A percentile compares a stretch with the other conserved stretches of the same genome.
phyloP scores from a whole-genome alignment of 2,113 vertebrate genomes.

The Nothocercus julius region DNA sequence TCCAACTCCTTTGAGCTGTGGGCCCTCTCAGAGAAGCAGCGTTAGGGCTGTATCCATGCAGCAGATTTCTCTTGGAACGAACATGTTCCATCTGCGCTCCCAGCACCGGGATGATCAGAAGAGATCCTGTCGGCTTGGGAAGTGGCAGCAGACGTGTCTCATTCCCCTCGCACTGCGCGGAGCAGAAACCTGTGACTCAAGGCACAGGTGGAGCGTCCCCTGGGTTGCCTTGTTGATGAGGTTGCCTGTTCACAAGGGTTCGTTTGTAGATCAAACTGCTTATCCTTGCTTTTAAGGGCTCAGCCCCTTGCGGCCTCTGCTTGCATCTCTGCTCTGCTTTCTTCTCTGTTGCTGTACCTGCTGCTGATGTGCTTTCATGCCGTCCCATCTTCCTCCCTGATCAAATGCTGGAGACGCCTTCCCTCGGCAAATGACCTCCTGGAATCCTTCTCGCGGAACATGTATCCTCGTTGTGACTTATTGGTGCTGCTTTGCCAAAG shows the following conservation, averaged over 20 bases:
- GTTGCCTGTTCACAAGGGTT: conserved; percentile 27
- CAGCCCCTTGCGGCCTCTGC: conserved; percentile 57
- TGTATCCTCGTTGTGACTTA: neutral
- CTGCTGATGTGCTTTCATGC: conserved; percentile 42
- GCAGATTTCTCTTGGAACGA: neutral
- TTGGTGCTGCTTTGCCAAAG: neutral
- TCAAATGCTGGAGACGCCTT: conserved; percentile 41
- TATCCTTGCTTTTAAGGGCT: conserved; percentile 59
- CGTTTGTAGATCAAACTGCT: conserved; percentile 70
- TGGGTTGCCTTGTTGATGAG: conserved; percentile 60
- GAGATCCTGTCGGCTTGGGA: neutral
- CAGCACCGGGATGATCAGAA: neutral
- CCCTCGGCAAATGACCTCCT: conserved; percentile 49
- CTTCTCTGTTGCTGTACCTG: conserved; percentile 36
- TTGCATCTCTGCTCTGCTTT: conserved; percentile 65
- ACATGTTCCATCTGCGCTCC: neutral
- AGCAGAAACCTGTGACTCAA: conserved; percentile 8
- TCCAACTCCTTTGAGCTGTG: neutral
- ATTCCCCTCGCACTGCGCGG: neutral
- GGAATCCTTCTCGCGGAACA: conserved; percentile 25
- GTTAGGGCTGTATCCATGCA: neutral
- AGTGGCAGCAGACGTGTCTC: neutral
- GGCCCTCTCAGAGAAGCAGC: neutral
- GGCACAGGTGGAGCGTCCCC: conserved; percentile 53
- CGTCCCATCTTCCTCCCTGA: conserved; percentile 25